Percentiles rank a stretch among this genome's conserved stretches.
phyloP scores from a whole-genome alignment of 2,888 invertebrate species.

The Seira sanloemensis region DNA sequence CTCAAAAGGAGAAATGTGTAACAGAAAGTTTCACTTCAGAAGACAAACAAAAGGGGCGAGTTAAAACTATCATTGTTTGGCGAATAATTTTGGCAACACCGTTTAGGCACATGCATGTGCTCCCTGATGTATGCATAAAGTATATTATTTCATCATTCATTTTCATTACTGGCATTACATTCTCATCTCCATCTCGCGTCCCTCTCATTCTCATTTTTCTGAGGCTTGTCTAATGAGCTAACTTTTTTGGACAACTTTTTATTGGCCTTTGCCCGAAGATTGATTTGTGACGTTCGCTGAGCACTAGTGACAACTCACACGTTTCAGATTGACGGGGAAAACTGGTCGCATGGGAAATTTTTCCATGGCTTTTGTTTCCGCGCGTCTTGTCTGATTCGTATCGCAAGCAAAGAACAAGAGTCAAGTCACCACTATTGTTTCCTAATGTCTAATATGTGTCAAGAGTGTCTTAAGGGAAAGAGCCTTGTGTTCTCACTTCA shows the following conservation, averaged over 20 bases:
- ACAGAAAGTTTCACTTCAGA: too few species aligned
- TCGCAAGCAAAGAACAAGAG: slow-evolving; percentile 16
- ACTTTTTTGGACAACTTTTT: neutral
- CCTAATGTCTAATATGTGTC: slow-evolving; percentile 46
- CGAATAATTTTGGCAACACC: too few species aligned
- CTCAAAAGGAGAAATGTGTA: too few species aligned
- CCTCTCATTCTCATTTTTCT: neutral
- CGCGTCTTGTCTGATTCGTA: too few species aligned
- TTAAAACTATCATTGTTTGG: too few species aligned
- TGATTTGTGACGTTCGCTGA: slow-evolving; percentile 9
- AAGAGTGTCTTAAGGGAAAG: slow-evolving; percentile 42
- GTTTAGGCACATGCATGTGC: too few species aligned
- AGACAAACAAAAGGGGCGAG: too few species aligned
- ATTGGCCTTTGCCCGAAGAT: slow-evolving; percentile 9
- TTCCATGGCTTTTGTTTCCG: too few species aligned
- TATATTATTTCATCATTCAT: slow-evolving; percentile 14
- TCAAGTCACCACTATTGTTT: slow-evolving; percentile 27
- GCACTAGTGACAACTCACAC: slow-evolving; percentile 6
- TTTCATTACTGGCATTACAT: neutral
- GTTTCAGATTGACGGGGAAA: neutral
- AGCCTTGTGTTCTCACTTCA: neutral
- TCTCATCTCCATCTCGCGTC: too few species aligned
- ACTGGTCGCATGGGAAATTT: slow-evolving; percentile 8
- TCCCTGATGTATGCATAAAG: too few species aligned
- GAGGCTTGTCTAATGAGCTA: slow-evolving; percentile 8